Evolutionary conservation across 2,888 invertebrate species (phyloP).

Genomic region (Pachydiplax longipennis): DNA sequence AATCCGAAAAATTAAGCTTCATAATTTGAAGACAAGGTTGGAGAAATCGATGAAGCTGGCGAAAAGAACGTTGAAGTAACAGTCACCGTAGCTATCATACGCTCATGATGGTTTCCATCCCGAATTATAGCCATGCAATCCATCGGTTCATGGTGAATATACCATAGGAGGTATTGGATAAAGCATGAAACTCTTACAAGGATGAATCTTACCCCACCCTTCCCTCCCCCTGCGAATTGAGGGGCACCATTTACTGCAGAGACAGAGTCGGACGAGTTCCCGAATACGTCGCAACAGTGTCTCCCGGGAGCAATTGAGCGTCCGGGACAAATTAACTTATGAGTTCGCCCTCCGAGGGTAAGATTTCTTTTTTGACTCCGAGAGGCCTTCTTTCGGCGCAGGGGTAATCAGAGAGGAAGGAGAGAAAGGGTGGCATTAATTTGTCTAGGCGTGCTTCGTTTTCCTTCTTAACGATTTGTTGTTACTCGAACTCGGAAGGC

Average conservation of each 20-base stretch:
- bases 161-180: too few relatives aligned
- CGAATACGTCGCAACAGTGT: conserved; percentile 11
- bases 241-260: not conserved
- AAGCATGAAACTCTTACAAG: too few relatives aligned
- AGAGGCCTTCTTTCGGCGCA: not conserved
- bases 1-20: too few relatives aligned
- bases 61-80: too few relatives aligned
- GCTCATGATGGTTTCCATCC: too few relatives aligned
- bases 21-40: too few relatives aligned
- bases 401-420: not conserved
- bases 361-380: not conserved
- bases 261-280: not conserved
- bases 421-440: conserved; percentile 11
- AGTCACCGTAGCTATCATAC: too few relatives aligned
- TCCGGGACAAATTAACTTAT: conserved; percentile 27
- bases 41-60: too few relatives aligned
- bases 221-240: not conserved
- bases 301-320: not conserved
- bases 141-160: too few relatives aligned
- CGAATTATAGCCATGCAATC: too few relatives aligned
- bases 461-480: conserved; percentile 7
- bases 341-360: not conserved
- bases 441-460: not conserved
- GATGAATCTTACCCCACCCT: not conserved
- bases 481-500: conserved; percentile 6